phyloP scores from a whole-genome alignment of 2,888 invertebrate genomes.

The Pachycephus smyrnensis region DNA sequence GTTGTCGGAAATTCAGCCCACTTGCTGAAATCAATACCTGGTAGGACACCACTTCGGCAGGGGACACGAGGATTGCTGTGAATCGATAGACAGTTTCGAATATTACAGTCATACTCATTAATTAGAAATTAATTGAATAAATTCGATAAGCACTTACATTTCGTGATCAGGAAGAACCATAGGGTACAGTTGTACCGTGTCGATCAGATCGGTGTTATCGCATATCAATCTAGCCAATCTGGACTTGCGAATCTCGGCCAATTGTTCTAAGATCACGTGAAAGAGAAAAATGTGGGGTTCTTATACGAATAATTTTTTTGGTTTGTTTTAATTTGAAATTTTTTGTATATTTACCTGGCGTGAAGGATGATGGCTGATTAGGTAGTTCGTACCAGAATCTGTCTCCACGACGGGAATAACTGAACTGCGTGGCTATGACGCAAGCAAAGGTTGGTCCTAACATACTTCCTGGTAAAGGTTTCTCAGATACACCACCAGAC shows the following conservation, averaged over 20 bases:
- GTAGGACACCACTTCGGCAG: slow-evolving; percentile 88
- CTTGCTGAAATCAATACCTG: slow-evolving; percentile 87
- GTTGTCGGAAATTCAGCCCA: slow-evolving; percentile 81
- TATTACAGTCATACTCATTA: neutral
- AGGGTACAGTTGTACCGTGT: slow-evolving; percentile 90
- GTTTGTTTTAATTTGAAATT: neutral
- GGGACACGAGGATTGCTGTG: slow-evolving; percentile 92
- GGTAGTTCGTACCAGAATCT: slow-evolving; percentile 95
- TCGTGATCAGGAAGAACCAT: slow-evolving; percentile 94
- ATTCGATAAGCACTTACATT: slow-evolving; percentile 76
- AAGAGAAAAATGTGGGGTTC: neutral
- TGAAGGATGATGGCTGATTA: slow-evolving; percentile 92
- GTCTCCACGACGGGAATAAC: slow-evolving; percentile 88
- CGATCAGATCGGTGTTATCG: slow-evolving; percentile 92
- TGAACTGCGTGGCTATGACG: slow-evolving; percentile 93
- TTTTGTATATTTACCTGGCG: slow-evolving; percentile 68
- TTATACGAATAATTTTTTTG: neutral
- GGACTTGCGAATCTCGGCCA: slow-evolving; percentile 84
- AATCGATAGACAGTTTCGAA: slow-evolving; percentile 30
- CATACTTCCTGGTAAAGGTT: slow-evolving; percentile 90
- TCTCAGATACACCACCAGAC: slow-evolving; percentile 94
- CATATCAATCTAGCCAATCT: slow-evolving; percentile 87
- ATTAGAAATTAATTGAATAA: slow-evolving; percentile 2
- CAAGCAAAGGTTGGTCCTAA: slow-evolving; percentile 95
- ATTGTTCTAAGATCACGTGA: slow-evolving; percentile 73